Base-by-base conservation (phyloP, 2,797 vertebrate species). In the Pogonophryne albipinna region DNA sequence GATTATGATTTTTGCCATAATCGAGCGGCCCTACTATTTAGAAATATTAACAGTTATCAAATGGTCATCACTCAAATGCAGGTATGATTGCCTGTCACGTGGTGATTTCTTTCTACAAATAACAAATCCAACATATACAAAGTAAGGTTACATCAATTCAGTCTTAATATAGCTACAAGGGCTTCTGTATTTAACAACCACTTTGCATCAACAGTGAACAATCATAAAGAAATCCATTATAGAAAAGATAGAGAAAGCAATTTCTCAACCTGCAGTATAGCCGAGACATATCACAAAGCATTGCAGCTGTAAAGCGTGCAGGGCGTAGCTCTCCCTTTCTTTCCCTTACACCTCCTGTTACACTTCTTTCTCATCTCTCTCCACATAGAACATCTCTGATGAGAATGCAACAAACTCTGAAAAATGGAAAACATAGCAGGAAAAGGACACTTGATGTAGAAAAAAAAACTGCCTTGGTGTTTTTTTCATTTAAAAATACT, bases 141-240 rank as follows among this genome's bases (percentile, higher is more conserved):
- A 47, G 38, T 23, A 23, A 47, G 38, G 11, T 57, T 51, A 17
- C 17, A 34, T 49, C 9, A 49, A 67, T 46, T 34, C 6, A 20
- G 15, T 38, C 23, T 4, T 1, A 38, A 14, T 19, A 31, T 14
- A 59, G 41, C 19, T 69, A 56, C 14, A 60, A 55, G 19, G 19
- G 50, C 15, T 70, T 41, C 12, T 42, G 17, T 65, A 59, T 14
- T 38, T 12, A 65, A 53, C 8, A 64, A 20, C 6, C 19, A 53
- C 7, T 42, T 83, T 45, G 11, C 41, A 68, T 55, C 41, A 19
- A 57, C 38, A 67, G 47, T 46, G 11, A 64, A 56, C 44, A 67
- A 58, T 66, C 46, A 31, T 8, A 69, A 45, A 60, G 12, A 70
- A 68, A 75, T 53, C 10, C 55, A 63, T 51, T 34, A 51, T 3